Percentiles rank a stretch among this genome's conserved stretches.
phyloP scores from a whole-genome alignment of 2,797 vertebrate species.

The Acanthurus leucopareius region DNA sequence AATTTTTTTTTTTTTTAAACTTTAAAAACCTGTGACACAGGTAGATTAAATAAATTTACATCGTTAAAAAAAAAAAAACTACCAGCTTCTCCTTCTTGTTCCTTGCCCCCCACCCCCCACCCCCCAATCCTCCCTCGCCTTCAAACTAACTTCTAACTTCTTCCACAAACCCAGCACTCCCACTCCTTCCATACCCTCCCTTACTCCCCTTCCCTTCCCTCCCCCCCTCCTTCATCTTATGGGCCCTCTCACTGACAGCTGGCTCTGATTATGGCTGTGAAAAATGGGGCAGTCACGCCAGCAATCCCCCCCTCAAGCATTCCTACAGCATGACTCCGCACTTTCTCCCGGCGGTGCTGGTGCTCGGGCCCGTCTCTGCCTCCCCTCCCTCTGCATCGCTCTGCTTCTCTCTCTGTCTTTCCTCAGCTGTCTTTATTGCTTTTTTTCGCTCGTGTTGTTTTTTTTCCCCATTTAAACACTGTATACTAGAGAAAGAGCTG shows the following conservation, averaged over 20 bases:
- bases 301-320: slow-evolving; percentile 82
- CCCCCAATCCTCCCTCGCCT: slow-evolving; percentile 2
- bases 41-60: slow-evolving; percentile 55
- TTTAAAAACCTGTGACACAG: no score
- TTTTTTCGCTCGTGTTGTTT: slow-evolving; percentile 50
- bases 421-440: slow-evolving; percentile 60
- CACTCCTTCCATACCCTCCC: slow-evolving; percentile 36
- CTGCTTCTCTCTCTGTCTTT: slow-evolving; percentile 63
- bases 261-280: slow-evolving; percentile 89
- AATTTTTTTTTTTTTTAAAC: no score
- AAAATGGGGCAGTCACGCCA: slow-evolving; percentile 89
- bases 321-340: slow-evolving; percentile 88
- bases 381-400: slow-evolving; percentile 53
- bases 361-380: slow-evolving; percentile 57
- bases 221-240: slow-evolving; percentile 59
- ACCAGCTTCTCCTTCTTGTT: slow-evolving; percentile 27
- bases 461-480: slow-evolving; percentile 44
- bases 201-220: slow-evolving; percentile 18
- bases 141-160: slow-evolving; percentile 29
- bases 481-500: slow-evolving; percentile 29
- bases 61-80: slow-evolving; percentile 34
- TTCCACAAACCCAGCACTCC: slow-evolving; percentile 60
- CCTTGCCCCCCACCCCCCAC: not conserved
- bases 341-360: slow-evolving; percentile 80
- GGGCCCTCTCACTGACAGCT: slow-evolving; percentile 86